Evolutionary conservation across 2,113 vertebrate species (phyloP).

Genomic region (Silurus glanis): DNA sequence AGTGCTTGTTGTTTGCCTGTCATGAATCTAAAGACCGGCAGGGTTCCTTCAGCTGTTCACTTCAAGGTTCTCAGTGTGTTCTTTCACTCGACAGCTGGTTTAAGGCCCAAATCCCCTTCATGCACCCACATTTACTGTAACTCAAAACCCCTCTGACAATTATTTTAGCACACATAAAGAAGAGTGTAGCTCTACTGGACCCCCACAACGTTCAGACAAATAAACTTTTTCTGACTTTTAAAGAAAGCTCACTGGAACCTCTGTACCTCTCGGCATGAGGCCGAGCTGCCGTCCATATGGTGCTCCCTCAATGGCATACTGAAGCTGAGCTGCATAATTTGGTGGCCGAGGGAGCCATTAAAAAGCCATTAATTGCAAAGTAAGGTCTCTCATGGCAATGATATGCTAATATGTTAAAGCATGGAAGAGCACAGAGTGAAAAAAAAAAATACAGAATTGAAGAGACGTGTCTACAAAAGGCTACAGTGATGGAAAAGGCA

Average conservation of each 20-base stretch:
- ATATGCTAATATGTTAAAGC: conserved; percentile 69
- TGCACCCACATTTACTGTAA: conserved; percentile 39
- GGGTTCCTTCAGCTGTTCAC: conserved; percentile 42
- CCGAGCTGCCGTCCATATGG: conserved; percentile 68
- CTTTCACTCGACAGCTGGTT: conserved; percentile 27
- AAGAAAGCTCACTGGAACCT: conserved; percentile 39
- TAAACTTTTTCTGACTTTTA: conserved; percentile 59
- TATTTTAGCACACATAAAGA: conserved; percentile 56
- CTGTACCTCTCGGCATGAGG: conserved; percentile 37
- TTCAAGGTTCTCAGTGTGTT: conserved; percentile 40
- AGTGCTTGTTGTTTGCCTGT: conserved; percentile 34
- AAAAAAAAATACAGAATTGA: conserved; percentile 41
- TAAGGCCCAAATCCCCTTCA: not conserved
- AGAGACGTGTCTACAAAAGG: conserved; percentile 32
- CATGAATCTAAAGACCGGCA: conserved; percentile 42
- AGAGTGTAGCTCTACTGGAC: conserved; percentile 37
- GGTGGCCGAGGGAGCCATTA: conserved; percentile 68
- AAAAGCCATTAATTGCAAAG: conserved; percentile 72
- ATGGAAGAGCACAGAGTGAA: conserved; percentile 37
- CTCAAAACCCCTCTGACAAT: conserved; percentile 45
- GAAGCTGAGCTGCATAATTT: conserved; percentile 62
- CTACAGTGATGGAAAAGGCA: not conserved
- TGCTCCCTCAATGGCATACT: conserved; percentile 61
- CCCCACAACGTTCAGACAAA: conserved; percentile 63
- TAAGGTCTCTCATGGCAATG: conserved; percentile 61